Evolutionary conservation across 2,113 vertebrate species (phyloP), one percentile per base, ranked within the genome.

Genomic region (Microtus richardsoni): DNA sequence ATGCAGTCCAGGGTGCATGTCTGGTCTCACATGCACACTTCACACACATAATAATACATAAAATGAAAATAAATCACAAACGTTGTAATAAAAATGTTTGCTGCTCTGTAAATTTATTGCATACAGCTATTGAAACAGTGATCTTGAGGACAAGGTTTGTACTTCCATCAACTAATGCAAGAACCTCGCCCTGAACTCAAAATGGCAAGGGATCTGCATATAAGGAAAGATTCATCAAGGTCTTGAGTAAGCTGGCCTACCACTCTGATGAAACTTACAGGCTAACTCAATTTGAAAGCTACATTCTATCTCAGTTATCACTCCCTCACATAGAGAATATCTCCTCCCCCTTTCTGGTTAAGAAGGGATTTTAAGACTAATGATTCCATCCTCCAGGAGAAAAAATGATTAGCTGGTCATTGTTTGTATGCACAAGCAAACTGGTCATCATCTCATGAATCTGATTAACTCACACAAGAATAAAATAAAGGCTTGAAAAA

Each of bases 371-470:
- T 88, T 30, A 79, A 52, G 71, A 2, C 54, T 85, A 44, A 3
- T 2, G 1, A 19, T 2, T 7, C 13, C 5, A 19, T 26, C 9
- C 44, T 4, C 44, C 7, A 41, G 22, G 39, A 22, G 39, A 19
- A 52, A 66, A 66, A 75, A 79, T 71, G 0, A 41, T 62, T 83
- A 87, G 13, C 33, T 88, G 4, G 74, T 11, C 3, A 52, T 26
- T 85, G 5, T 93, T 92, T 79, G 30, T 41, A 85, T 47, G 6
- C 7, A 52, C 6, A 90, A 58, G 2, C 58, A 89, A 95, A 13
- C 36, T n/a, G 19, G 9, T 30, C 47, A 14, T 60, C 80, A 24
- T 13, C 44, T 17, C 11, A 11, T 24, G 1, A 39, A 71, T 52
- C 4, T 60, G 44, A 71, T 68, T 47, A 88, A 79, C 73, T 74